Base-by-base conservation (phyloP, 2,797 vertebrate species). In the Malacoctenus gilli region DNA sequence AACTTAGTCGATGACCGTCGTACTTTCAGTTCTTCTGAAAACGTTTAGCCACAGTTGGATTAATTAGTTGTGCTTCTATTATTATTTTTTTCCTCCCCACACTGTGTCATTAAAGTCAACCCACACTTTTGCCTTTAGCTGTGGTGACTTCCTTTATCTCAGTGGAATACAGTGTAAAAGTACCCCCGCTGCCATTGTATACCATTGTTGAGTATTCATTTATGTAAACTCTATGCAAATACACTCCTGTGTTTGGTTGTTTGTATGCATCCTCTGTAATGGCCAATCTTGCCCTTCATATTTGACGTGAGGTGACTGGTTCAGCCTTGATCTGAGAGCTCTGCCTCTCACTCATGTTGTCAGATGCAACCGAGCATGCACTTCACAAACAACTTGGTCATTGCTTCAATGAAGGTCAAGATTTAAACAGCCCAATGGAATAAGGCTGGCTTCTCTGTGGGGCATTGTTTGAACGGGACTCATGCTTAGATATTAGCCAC, bases 231-330 rank as follows among this genome's bases (percentile, higher is more conserved):
- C 72, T 83, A 90, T 92, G 90, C 88, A 86, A 90, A 91, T 89
- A 60, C 44, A 28, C 77, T 60, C 59, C 70, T 72, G 69, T 82
- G 81, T 88, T 89, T 86, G 77, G 81, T 73, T 87, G 85, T 89
- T 88, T 84, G 84, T 72, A 88, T 87, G 87, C 86, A 77, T 85
- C 82, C 69, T 83, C 75, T 81, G 85, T 86, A 82, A 88, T 84
- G 85, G 86, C 86, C 83, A 87, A 89, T 90, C 77, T 80, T 78
- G 89, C 87, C 90, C 89, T 92, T 92, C 89, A 87, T 86, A 80
- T 88, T 87, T 91, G 89, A 91, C 87, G 84, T 88, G 89, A 91
- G 90, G 89, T 90, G 90, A 92, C 89, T 91, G 90, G 87, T 86
- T 83, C 83, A 80, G 89, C 89, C 87, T 90, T 90, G 91, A 91